Percentiles rank a stretch among this genome's conserved stretches.
phyloP scores from a whole-genome alignment of 2,888 invertebrate genomes.

The Aporophyla lueneburgensis region DNA sequence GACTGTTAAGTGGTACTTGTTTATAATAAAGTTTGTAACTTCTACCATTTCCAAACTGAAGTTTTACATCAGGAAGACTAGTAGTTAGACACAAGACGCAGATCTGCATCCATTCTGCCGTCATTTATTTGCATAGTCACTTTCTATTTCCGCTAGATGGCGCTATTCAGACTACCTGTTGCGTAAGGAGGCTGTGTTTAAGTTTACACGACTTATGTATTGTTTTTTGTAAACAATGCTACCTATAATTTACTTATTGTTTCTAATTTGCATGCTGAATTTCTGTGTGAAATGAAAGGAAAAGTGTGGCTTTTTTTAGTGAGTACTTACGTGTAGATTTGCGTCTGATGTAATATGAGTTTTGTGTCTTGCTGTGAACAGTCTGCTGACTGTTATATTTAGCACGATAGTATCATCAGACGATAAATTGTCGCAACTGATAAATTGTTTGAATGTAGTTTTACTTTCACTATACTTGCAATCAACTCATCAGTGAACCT shows the following conservation, averaged over 20 bases:
- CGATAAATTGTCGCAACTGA: background rate
- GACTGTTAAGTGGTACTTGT: background rate
- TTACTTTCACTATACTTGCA: background rate
- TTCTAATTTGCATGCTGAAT: conserved; percentile 57
- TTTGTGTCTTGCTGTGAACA: background rate
- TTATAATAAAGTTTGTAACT: conserved; percentile 38
- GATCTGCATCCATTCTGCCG: conserved; percentile 75
- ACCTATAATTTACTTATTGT: conserved; percentile 60
- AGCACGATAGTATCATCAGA: no score
- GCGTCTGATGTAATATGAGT: conserved; percentile 8
- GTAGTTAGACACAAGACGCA: conserved; percentile 71
- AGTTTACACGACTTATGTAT: conserved; percentile 56
- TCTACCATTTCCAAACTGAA: conserved; percentile 63
- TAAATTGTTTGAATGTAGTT: background rate
- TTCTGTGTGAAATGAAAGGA: conserved; percentile 55
- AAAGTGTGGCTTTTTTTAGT: conserved; percentile 44
- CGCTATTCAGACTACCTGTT: conserved; percentile 69
- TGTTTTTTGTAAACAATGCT: conserved; percentile 67
- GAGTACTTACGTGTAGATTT: background rate
- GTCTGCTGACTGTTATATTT: background rate
- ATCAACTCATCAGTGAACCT: background rate
- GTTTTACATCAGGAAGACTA: conserved; percentile 81
- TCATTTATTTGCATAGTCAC: conserved; percentile 82
- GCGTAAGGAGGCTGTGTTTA: conserved; percentile 51
- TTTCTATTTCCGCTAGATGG: conserved; percentile 87